These are phyloP conservation scores for Macaca mulatta DNA, from an alignment of 2,113 vertebrate species.

Conservation along the genomic window DNA sequence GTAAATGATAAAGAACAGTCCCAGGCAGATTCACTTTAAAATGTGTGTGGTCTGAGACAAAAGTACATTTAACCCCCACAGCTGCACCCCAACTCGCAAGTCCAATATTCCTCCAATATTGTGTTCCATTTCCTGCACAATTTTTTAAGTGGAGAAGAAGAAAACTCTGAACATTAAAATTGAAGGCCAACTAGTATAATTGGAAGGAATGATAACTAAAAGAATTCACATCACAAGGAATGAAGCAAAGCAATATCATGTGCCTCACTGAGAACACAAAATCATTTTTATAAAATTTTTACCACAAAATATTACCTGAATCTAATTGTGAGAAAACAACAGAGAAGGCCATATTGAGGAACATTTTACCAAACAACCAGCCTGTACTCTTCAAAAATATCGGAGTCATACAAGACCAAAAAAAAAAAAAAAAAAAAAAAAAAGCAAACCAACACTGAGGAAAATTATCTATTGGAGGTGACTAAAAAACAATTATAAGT, in stretches of 20 bases:
- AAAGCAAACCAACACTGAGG: too few relatives aligned
- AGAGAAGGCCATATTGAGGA: too few relatives aligned
- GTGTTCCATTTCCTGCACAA: background rate
- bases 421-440: too few relatives aligned
- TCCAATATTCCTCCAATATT: background rate
- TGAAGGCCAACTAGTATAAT: background rate
- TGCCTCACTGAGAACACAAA: background rate
- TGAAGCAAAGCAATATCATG: background rate
- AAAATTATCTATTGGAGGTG: too few relatives aligned
- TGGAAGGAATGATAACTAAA: background rate
- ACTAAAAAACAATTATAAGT: too few relatives aligned
- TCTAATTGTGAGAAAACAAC: too few relatives aligned
- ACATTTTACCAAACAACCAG: too few relatives aligned
- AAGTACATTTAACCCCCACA: background rate
- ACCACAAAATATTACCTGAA: too few relatives aligned
- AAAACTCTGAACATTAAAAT: background rate
- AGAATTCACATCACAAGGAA: background rate
- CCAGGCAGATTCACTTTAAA: background rate
- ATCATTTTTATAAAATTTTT: background rate
- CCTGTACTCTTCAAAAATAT: too few relatives aligned
- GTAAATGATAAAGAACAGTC: background rate
- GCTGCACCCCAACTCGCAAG: background rate
- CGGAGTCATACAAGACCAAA: too few relatives aligned
- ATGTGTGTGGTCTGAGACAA: background rate
- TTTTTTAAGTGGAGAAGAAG: background rate